Base-by-base conservation (phyloP, 2,797 vertebrate genomes). In the Leptodactylus fallax region DNA sequence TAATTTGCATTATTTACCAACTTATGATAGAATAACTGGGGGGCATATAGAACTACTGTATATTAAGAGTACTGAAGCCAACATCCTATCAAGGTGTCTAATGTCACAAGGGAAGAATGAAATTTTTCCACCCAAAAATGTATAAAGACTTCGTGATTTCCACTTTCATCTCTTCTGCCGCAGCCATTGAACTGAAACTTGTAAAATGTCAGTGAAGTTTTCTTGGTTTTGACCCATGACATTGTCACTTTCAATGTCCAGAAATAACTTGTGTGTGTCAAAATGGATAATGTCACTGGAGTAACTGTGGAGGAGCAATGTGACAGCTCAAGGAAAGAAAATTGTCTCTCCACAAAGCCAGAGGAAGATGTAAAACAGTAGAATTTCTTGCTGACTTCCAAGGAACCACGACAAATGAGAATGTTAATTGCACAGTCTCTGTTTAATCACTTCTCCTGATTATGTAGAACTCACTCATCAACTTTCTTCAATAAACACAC, bases 391-490 rank as follows among this genome's bases (percentile, higher is more conserved):
- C 53, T 58, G 60, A 60, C 9, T 67, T 61, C 21, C 6, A 45
- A 74, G 56, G 71, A 77, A 53, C 67, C 7, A 3, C 0, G 84
- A 25, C 51, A 82, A 55, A 82, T 85, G 19, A 85, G 36, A 76
- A 45, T 56, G 82, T 60, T 83, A 83, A 77, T 8, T 85, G 87
- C 78, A 67, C 72, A 47, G 83, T 69, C 69, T 81, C 49, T 69
- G 76, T 87, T 85, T 88, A 88, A 85, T 88, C 58, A 56, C 78
- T 81, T 88, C 58, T 74, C 83, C 49, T 85, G 87, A 85, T 85
- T 84, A 88, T 88, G 76, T 72, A 72, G 65, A 81, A 83, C 49
- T 85, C 69, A 23, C 63, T 88, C 63, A 53, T 88, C 78, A 85
- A 85, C 60, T 81, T 67, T 53, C 76, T 6, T 65, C 56, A 61